Evolutionary conservation across 1,140 invertebrate genomes (phyloP), one percentile per base, ranked within the genome.

Genomic region (Palaemon carinicauda): DNA sequence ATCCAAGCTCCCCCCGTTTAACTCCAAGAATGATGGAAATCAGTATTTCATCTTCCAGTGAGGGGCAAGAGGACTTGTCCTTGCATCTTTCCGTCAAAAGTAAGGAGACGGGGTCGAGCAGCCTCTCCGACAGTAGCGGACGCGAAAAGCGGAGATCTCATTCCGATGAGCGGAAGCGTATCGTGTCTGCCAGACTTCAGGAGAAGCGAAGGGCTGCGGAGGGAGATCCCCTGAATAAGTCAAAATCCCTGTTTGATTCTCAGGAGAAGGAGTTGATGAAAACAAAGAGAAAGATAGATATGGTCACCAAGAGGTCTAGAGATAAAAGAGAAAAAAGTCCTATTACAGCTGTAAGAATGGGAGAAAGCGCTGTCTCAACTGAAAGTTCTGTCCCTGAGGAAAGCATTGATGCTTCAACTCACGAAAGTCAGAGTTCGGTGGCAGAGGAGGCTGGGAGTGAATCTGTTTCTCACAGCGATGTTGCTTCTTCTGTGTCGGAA

Each of bases 251-350:
- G 17, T 79, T 50, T 79, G 78, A 86, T 24, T 71, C 10, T 17
- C 86, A 77, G 56, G 79, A 82, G 3, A 87, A 81, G 24, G 80
- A 82, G 24, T 82, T 24, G 12, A 29, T 19, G 2, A 82, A 87
- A 50, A 41, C 50, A 53, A 88, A 82, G 41, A 83, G 81, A 54
- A 86, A 86, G 56, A 78, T 60, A 80, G 84, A 86, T 41, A 71
- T 73, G 29, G 69, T 75, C 3, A 81, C 29, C 21, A 81, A 69
- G 12, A 81, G 80, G 41, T 53, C 71, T 53, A 52, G 80, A 73
- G 80, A 87, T 41, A 87, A 78, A 33, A 81, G 73, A 51, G 85
- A 87, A 50, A 87, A 81, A 53, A 75, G 79, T 69, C 80, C 85
- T 4, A 60, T 51, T 14, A 29, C 79, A 27, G 56, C 79, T 29